phyloP scores from a whole-genome alignment of 2,113 vertebrate genomes.

The Etheostoma spectabile region DNA sequence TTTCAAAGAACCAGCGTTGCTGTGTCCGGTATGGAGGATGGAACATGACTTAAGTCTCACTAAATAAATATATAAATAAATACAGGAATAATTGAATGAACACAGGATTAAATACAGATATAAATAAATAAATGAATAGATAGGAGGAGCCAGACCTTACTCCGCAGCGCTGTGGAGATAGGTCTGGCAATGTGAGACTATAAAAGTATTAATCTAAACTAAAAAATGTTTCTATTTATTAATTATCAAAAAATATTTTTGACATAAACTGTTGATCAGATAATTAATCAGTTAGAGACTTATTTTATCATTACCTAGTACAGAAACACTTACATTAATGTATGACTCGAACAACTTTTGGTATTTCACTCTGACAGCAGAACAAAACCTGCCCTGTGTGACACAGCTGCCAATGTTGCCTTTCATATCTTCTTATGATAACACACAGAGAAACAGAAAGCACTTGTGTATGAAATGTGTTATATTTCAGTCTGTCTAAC shows the following conservation, averaged over 20 bases:
- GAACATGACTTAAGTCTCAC: no score
- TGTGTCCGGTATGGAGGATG: no score
- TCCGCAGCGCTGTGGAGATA: no score
- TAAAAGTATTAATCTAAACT: background rate
- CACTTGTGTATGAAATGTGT: constrained; percentile 64
- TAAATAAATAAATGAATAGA: no score
- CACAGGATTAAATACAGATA: no score
- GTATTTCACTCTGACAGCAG: constrained; percentile 7
- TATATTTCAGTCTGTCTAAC: constrained; percentile 56
- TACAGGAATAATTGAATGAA: no score
- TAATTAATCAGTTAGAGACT: background rate
- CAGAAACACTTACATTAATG: constrained; percentile 4
- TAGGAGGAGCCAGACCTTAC: no score
- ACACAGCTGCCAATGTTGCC: constrained; percentile 48
- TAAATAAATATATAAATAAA: no score
- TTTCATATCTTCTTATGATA: constrained; percentile 70
- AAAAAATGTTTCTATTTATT: background rate
- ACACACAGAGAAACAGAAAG: constrained; percentile 56
- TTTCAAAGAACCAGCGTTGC: no score
- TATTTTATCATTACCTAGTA: background rate
- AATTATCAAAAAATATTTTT: background rate
- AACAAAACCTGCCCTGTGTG: constrained; percentile 64
- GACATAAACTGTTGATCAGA: background rate
- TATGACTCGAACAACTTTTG: background rate
- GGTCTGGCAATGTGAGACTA: no score